These are phyloP conservation scores for Sinella curviseta DNA, from an alignment of 1,140 invertebrate species.

Conservation along the genomic window DNA sequence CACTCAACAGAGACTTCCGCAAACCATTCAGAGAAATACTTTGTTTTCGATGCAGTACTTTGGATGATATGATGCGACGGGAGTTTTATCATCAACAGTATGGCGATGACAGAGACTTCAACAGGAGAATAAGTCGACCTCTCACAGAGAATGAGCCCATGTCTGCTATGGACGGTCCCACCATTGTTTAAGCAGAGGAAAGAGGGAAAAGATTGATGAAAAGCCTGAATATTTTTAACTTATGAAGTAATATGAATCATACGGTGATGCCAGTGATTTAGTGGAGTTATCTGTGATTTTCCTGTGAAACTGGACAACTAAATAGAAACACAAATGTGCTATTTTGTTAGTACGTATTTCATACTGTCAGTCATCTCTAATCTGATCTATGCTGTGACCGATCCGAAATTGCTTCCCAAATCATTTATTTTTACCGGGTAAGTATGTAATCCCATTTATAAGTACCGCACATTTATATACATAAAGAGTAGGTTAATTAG, in stretches of 20 bases:
- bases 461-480: too few relatives aligned
- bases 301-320: too few relatives aligned
- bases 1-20: conserved; percentile 86
- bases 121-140: background rate
- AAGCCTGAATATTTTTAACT: background rate
- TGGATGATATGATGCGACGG: conserved; percentile 87
- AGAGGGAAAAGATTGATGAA: background rate
- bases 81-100: conserved; percentile 91
- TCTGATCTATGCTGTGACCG: too few relatives aligned
- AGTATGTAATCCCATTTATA: too few relatives aligned
- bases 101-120: conserved; percentile 64
- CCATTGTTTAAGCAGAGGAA: background rate
- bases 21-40: conserved; percentile 89
- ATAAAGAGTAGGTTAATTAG: too few relatives aligned
- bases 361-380: too few relatives aligned
- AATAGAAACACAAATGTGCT: too few relatives aligned
- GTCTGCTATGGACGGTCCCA: background rate
- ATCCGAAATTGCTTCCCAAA: too few relatives aligned
- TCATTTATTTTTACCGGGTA: too few relatives aligned
- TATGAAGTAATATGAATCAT: background rate
- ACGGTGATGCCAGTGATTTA: too few relatives aligned
- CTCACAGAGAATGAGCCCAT: background rate
- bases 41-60: conserved; percentile 80
- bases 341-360: too few relatives aligned
- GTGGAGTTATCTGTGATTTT: too few relatives aligned